A percentile compares a stretch with the other conserved stretches of the same genome.
Evolutionary conservation across 1,140 invertebrate genomes (phyloP).

Genomic region (Sitophilus oryzae): DNA sequence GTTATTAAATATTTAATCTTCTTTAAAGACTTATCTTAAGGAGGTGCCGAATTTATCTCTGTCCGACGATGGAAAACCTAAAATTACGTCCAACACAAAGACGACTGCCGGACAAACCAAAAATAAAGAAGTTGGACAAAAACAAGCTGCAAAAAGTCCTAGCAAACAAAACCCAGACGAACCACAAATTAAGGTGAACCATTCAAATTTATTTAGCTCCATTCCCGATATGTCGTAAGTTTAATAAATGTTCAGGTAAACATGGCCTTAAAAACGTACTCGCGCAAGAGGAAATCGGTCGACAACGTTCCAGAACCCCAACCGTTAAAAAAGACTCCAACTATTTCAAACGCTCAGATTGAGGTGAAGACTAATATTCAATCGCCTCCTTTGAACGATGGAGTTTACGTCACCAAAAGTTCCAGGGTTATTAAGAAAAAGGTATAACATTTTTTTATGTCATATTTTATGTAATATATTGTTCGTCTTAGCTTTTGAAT

Average conservation of each 20-base stretch:
- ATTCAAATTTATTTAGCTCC: no score
- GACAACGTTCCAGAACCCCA: slow-evolving; percentile 22
- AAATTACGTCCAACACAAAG: background rate
- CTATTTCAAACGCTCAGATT: slow-evolving; percentile 18
- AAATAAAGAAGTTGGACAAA: background rate
- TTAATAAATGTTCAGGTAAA: slow-evolving; percentile 22
- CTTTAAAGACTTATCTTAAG: background rate
- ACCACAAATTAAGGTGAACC: slow-evolving; percentile 25
- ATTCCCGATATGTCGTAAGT: no score
- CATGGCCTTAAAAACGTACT: slow-evolving; percentile 39
- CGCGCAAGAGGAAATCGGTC: slow-evolving; percentile 37
- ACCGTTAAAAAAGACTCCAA: slow-evolving; percentile 21
- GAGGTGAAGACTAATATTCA: slow-evolving; percentile 9
- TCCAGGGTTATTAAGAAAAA: slow-evolving; percentile 60
- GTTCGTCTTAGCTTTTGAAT: no score
- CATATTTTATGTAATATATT: no score
- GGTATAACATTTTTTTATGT: no score
- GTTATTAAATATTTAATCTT: no score
- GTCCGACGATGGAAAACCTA: background rate
- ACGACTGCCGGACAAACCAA: no score
- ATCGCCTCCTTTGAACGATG: slow-evolving; percentile 7
- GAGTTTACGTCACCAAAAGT: slow-evolving; percentile 43
- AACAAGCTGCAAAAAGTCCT: background rate
- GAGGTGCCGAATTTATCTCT: background rate
- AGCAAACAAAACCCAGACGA: slow-evolving; percentile 17